phyloP scores from a whole-genome alignment of 2,113 vertebrate genomes.

The Polypterus bichir region DNA sequence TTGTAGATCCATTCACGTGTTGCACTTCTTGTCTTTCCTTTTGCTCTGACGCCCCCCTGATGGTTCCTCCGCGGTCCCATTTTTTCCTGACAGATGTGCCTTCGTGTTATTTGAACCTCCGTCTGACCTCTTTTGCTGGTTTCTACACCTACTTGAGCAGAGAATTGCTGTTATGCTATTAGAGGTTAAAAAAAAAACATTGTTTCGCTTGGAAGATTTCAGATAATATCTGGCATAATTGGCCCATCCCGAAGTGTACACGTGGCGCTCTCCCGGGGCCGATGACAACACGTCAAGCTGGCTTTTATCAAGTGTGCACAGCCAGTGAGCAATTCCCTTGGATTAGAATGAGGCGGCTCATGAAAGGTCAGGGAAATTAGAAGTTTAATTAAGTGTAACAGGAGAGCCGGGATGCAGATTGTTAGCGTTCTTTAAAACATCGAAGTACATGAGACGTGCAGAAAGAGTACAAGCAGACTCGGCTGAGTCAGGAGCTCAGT shows the following conservation, averaged over 20 bases:
- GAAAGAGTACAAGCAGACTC: neutral
- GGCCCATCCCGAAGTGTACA: neutral
- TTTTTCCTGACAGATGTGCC: too few species aligned
- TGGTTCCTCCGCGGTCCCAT: too few species aligned
- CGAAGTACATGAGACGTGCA: neutral
- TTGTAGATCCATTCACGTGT: too few species aligned
- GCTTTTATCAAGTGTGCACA: neutral
- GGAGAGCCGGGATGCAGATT: too few species aligned
- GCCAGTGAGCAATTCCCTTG: neutral
- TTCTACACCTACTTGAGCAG: too few species aligned
- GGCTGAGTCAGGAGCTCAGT: neutral
- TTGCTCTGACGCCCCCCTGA: too few species aligned
- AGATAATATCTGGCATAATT: conserved; percentile 1
- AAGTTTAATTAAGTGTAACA: neutral
- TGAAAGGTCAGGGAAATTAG: conserved; percentile 2
- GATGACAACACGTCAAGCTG: conserved; percentile 4
- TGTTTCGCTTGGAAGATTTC: neutral
- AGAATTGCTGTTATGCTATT: too few species aligned
- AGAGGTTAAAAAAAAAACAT: neutral
- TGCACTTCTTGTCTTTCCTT: too few species aligned
- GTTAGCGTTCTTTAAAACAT: too few species aligned
- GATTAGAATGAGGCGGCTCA: neutral
- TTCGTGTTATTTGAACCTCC: too few species aligned
- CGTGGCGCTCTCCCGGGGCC: neutral
- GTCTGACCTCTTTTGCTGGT: too few species aligned